Percentiles rank a stretch among this genome's conserved stretches.
Conservation (phyloP, 2,113 vertebrate genomes). For the Catharus bicknelli region DNA sequence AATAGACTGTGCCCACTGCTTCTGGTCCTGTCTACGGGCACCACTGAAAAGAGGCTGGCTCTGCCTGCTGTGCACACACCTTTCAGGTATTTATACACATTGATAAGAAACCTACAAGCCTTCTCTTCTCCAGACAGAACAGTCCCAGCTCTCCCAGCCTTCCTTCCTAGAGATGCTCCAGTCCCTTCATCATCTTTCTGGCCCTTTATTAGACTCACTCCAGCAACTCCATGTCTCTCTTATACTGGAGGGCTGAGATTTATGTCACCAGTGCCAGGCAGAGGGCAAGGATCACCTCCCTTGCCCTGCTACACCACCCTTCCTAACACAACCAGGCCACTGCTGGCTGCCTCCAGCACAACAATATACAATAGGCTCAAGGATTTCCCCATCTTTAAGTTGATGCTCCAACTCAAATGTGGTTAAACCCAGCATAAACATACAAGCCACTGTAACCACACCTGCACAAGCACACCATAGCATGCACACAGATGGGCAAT, state of each 20-base stretch:
- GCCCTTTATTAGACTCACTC: neutral
- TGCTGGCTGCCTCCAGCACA: neutral
- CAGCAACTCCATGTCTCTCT: neutral
- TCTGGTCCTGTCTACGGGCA: neutral
- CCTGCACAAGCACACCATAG: neutral
- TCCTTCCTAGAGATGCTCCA: neutral
- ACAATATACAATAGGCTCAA: accelerated
- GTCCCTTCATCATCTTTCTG: neutral
- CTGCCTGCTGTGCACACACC: neutral
- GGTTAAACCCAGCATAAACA: neutral
- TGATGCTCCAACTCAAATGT: neutral
- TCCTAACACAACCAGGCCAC: neutral
- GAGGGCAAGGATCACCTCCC: neutral
- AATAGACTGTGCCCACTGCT: neutral
- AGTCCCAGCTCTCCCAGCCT: neutral
- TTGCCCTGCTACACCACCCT: neutral
- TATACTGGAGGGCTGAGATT: neutral
- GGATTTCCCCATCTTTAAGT: neutral
- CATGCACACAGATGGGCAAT: accelerated
- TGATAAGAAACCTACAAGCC: neutral
- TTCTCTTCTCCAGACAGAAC: neutral
- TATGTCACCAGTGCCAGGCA: neutral
- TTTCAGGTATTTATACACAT: neutral
- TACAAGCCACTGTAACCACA: neutral
- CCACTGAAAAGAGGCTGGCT: neutral